Percentiles rank a stretch among this genome's conserved stretches.
These are phyloP conservation scores for Crotophaga sulcirostris DNA, from an alignment of 2,113 vertebrate species.

Conservation along the genomic window DNA sequence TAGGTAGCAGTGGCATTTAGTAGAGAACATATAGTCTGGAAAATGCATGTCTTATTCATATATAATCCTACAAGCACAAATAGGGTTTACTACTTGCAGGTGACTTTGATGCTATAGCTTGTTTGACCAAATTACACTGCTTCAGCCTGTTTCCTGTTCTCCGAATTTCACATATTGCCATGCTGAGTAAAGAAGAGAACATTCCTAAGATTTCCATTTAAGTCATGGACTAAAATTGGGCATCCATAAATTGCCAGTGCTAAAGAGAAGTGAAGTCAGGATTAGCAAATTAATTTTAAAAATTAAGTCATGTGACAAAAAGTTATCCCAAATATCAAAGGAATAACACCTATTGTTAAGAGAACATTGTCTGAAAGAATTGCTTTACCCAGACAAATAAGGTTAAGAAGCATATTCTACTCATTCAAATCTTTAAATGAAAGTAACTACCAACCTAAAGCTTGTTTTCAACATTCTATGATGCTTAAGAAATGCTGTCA, in stretches of 20 bases:
- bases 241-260: not conserved
- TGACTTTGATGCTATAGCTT: not conserved
- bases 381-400: not conserved
- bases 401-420: slow-evolving; percentile 1
- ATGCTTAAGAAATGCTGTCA: slow-evolving; percentile 37
- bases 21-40: not conserved
- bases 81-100: not conserved
- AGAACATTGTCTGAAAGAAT: not conserved
- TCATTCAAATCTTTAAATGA: slow-evolving; percentile 27
- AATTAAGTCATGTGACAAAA: not conserved
- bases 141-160: not conserved
- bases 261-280: not conserved
- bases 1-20: not conserved
- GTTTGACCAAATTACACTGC: not conserved
- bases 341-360: not conserved
- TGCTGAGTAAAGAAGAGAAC: not conserved
- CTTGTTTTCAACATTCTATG: slow-evolving; percentile 18
- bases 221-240: not conserved
- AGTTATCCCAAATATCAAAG: not conserved
- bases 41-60: not conserved
- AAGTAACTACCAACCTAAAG: slow-evolving; percentile 16
- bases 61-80: not conserved
- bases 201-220: not conserved
- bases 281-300: not conserved
- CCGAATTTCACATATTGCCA: not conserved